Base-by-base conservation (phyloP, 2,797 vertebrate species). In the Trachops cirrhosus region DNA sequence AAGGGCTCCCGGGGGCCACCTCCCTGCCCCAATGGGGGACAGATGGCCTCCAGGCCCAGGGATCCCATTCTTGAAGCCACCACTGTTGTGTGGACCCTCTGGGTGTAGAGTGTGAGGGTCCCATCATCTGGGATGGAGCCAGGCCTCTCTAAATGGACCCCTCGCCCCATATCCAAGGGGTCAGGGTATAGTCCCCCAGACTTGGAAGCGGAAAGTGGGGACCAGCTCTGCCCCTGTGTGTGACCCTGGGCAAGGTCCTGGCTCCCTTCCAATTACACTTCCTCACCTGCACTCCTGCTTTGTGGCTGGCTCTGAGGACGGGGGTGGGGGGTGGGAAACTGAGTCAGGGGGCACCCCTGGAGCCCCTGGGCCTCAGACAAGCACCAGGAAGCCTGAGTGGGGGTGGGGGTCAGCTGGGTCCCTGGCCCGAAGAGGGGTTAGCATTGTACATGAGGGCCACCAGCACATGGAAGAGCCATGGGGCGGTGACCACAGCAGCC, bases 81-180 rank as follows among this genome's bases (percentile, higher is more conserved):
- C 19, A 9, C n/a, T 71, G 9, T 26, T 41, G 57, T 68, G 29
- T n/a, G 68, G 78, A 29, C 29, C 18, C 39, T 48, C 37, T 79
- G 50, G 48, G 44, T 14, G 5, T 21, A 7, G 67, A 34, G 11
- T 3, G 29, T 15, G 24, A 78, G 9, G 62, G 37, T 0, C 32
- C 39, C 32, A 1, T 39, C 2, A 10, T 48, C 50, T 7, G 15
- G 37, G 67, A 32, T 6, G 64, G 34, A 48, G 34, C 11, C 16
- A 77, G 34, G n/a, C 9, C 48, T 87, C 94, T 92, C 82, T 84
- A 71, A 83, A n/a, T 24, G 78, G 84, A 73, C 9, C 6, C 22
- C 46, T 74, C 18, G 19, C 11, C 24, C 85, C 29, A 14, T 32
- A 50, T 50, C 6, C 5, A 34, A 74, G 62, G 44, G 39, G 14